phyloP scores from a whole-genome alignment of 2,797 vertebrate genomes.

The Premnoplex brunnescens region DNA sequence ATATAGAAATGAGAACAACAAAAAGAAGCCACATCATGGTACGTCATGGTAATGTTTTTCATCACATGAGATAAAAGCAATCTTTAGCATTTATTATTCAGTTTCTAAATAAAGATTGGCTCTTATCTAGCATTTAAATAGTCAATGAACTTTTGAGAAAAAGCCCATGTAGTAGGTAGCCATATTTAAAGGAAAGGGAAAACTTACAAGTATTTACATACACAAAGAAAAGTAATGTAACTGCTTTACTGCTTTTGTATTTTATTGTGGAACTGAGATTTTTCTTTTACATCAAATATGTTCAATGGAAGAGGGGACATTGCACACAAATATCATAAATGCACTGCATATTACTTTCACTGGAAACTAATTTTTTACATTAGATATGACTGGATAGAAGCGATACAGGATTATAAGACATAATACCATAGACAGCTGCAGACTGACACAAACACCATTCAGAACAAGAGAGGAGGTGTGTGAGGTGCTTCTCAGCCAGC shows the following conservation, averaged over 20 bases:
- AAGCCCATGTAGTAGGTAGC: neutral
- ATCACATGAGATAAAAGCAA: neutral
- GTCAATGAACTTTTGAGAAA: neutral
- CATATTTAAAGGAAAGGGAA: neutral
- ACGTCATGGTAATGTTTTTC: neutral
- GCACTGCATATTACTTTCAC: slow-evolving; percentile 94
- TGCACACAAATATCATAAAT: slow-evolving; percentile 99
- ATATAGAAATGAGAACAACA: neutral
- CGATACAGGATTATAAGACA: slow-evolving; percentile 91
- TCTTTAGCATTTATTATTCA: neutral
- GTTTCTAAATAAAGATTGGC: neutral
- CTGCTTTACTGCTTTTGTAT: slow-evolving; percentile 81
- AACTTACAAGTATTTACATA: neutral
- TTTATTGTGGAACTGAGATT: slow-evolving; percentile 91
- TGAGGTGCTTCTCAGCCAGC: slow-evolving; percentile 76
- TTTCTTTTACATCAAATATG: slow-evolving; percentile 91
- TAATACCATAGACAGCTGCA: slow-evolving; percentile 92
- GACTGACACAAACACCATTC: slow-evolving; percentile 94
- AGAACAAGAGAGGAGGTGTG: slow-evolving; percentile 81
- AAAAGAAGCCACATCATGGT: neutral
- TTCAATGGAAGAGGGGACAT: slow-evolving; percentile 87
- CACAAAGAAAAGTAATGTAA: slow-evolving; percentile 21
- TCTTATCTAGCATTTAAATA: neutral
- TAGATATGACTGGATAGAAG: slow-evolving; percentile 84
- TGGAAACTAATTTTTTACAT: slow-evolving; percentile 94